A percentile compares a stretch with the other conserved stretches of the same genome.
Conservation (phyloP, 2,888 invertebrate species). For the Drosophila borealis region DNA sequence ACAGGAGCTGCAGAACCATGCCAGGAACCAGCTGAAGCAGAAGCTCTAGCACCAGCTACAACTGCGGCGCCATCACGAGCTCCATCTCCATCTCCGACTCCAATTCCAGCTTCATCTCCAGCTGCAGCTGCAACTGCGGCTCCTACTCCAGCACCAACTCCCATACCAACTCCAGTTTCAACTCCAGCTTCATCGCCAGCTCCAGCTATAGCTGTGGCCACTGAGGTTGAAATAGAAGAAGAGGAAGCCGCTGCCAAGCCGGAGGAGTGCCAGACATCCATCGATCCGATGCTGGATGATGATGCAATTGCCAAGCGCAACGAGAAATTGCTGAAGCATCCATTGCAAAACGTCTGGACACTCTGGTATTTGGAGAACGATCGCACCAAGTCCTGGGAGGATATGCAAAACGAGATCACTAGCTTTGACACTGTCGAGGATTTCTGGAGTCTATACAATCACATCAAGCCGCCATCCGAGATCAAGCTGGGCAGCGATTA, state of each 20-base stretch:
- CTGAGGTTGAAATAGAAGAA: not conserved
- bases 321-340: constrained; percentile 93
- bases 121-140: constrained; percentile 15
- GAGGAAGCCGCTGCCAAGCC: constrained; percentile 26
- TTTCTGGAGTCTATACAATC: constrained; percentile 98
- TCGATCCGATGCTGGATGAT: constrained; percentile 42
- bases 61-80: no score
- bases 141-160: constrained; percentile 27
- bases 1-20: constrained; percentile 67
- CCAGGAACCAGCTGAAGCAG: constrained; percentile 58
- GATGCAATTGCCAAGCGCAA: constrained; percentile 84
- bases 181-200: not conserved
- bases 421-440: constrained; percentile 98
- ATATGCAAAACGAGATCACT: constrained; percentile 96
- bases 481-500: constrained; percentile 93
- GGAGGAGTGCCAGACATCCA: constrained; percentile 11
- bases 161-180: no score
- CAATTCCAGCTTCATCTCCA: constrained; percentile 1
- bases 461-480: constrained; percentile 93
- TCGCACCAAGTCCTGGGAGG: constrained; percentile 94
- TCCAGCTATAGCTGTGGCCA: not conserved
- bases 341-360: constrained; percentile 97
- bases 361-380: constrained; percentile 99
- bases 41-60: not conserved
- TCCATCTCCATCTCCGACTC: constrained; percentile 33